Percentiles rank a stretch among this genome's conserved stretches.
These are phyloP conservation scores for Pteronotus mesoamericanus DNA, from an alignment of 2,797 vertebrate genomes.

Conservation along the genomic window DNA sequence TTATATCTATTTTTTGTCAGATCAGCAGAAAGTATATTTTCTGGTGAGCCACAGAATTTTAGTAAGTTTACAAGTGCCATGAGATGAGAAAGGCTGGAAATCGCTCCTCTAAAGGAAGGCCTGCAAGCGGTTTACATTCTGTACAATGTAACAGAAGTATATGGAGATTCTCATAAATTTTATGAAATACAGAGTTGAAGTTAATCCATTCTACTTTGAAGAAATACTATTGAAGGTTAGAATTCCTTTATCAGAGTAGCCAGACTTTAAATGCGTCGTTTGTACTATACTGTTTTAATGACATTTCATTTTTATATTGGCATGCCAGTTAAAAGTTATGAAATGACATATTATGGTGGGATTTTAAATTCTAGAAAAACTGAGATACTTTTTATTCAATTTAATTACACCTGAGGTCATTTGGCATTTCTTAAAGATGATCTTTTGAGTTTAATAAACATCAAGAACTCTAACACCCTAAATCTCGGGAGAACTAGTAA, in stretches of 20 bases:
- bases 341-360: background rate
- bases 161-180: background rate
- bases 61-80: background rate
- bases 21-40: background rate
- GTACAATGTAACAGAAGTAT: background rate
- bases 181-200: background rate
- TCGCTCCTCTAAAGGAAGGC: background rate
- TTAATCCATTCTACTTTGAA: background rate
- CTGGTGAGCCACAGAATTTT: background rate
- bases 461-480: background rate
- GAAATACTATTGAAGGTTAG: background rate
- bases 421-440: constrained; percentile 11
- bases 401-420: background rate
- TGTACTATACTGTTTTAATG: background rate
- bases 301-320: constrained; percentile 6
- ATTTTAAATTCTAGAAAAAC: constrained; percentile 19
- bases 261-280: background rate
- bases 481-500: background rate
- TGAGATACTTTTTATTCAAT: background rate
- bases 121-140: background rate
- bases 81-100: too few species aligned
- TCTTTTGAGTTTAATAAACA: background rate
- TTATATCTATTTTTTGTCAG: background rate
- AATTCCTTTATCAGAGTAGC: background rate
- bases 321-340: background rate